A percentile compares a stretch with the other conserved stretches of the same genome.
These are phyloP conservation scores for Sclerurus mexicanus DNA, from an alignment of 2,113 vertebrate genomes.

Conservation along the genomic window DNA sequence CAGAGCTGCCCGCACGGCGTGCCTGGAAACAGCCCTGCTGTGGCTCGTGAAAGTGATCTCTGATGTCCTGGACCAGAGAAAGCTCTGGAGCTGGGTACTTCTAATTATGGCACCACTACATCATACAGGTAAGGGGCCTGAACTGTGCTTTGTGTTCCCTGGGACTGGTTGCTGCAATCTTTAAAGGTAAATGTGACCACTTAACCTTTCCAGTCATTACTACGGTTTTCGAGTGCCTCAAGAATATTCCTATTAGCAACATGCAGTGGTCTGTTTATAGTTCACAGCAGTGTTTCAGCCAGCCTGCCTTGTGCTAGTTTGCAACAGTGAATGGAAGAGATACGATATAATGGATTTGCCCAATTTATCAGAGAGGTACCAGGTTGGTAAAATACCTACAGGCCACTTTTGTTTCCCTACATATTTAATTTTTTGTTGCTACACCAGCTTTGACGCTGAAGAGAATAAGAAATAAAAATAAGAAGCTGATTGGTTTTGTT, in stretches of 20 bases:
- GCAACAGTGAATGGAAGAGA: neutral
- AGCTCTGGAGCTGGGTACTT: neutral
- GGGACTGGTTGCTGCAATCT: neutral
- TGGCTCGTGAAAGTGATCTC: neutral
- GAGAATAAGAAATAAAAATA: neutral
- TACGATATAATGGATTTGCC: neutral
- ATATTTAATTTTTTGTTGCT: neutral
- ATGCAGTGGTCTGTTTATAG: neutral
- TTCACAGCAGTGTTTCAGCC: neutral
- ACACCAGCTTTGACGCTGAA: neutral
- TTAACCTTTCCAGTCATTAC: neutral
- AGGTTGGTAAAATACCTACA: neutral
- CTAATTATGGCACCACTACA: neutral
- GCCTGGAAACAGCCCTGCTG: neutral
- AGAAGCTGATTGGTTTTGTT: neutral
- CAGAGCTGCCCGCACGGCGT: neutral
- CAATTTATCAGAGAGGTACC: neutral
- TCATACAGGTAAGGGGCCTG: neutral
- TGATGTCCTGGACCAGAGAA: neutral
- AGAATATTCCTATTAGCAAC: neutral
- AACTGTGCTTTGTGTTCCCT: neutral
- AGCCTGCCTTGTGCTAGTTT: neutral
- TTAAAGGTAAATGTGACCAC: neutral
- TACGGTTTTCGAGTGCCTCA: neutral
- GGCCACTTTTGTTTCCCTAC: neutral